A percentile compares a stretch with the other conserved stretches of the same genome.
These are phyloP conservation scores for Pomphorhynchus laevis DNA, from an alignment of 1,140 invertebrate genomes.

Conservation along the genomic window DNA sequence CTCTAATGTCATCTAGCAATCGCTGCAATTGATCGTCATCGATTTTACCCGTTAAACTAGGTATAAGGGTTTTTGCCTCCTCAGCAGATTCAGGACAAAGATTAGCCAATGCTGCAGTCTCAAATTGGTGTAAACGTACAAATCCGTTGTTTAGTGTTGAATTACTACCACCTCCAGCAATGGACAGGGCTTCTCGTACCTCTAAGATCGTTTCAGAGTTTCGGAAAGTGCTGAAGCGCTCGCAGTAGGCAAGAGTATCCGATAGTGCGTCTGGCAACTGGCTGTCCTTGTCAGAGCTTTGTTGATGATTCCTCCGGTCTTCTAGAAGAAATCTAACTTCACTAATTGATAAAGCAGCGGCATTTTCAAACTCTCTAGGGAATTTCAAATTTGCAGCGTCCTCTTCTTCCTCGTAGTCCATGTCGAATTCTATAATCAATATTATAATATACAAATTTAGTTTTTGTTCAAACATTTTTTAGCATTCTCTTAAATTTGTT, in stretches of 20 bases:
- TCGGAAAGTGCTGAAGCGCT: conserved; percentile 65
- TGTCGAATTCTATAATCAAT: no score
- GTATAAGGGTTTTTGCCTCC: conserved; percentile 76
- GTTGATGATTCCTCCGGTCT: conserved; percentile 25
- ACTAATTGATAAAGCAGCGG: conserved; percentile 73
- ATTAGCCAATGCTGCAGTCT: conserved; percentile 75
- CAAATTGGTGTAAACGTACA: conserved; percentile 47
- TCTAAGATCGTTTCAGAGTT: conserved; percentile 83
- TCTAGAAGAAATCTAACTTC: conserved; percentile 89
- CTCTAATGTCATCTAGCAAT: conserved; percentile 76
- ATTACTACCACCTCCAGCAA: not conserved
- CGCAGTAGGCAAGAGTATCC: conserved; percentile 75
- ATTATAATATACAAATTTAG: no score
- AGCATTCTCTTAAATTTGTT: no score
- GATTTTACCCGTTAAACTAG: conserved; percentile 54
- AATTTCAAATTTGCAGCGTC: conserved; percentile 22
- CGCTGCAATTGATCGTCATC: conserved; percentile 71
- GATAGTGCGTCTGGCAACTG: conserved; percentile 77
- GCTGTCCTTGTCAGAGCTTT: conserved; percentile 57
- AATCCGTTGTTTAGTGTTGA: conserved; percentile 11
- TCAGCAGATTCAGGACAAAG: conserved; percentile 81
- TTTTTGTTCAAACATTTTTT: no score
- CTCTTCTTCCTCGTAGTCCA: conserved; percentile 19
- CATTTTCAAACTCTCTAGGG: conserved; percentile 60
- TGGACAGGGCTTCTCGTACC: conserved; percentile 27